These are phyloP conservation scores for Drosophila nigrodunni DNA, from an alignment of 1,140 invertebrate genomes.

Conservation along the genomic window DNA sequence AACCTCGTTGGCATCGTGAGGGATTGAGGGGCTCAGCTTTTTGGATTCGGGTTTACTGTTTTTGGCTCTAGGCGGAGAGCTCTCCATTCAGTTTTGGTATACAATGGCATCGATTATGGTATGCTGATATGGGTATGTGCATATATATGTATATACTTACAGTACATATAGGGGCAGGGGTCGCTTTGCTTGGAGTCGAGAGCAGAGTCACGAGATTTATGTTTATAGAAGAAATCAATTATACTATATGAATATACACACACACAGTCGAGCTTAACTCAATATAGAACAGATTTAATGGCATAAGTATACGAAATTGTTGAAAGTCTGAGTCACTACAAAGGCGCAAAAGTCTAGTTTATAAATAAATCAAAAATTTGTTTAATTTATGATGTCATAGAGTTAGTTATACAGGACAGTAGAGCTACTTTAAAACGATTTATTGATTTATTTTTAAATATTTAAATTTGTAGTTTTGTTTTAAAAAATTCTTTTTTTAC, in stretches of 20 bases:
- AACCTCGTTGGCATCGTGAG: slow-evolving; percentile 26
- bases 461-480: no score
- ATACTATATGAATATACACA: slow-evolving; percentile 27
- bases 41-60: slow-evolving; percentile 34
- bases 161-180: slow-evolving; percentile 33
- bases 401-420: no score
- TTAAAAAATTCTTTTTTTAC: not conserved
- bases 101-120: slow-evolving; percentile 72
- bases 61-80: slow-evolving; percentile 59
- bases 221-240: slow-evolving; percentile 52
- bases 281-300: slow-evolving; percentile 24
- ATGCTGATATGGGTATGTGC: slow-evolving; percentile 12
- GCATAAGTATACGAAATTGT: slow-evolving; percentile 21
- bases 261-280: slow-evolving; percentile 4
- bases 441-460: no score
- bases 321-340: slow-evolving; percentile 43
- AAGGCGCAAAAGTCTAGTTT: not conserved
- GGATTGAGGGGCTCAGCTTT: slow-evolving; percentile 7
- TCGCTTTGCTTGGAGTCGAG: slow-evolving; percentile 27
- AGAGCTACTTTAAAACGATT: no score
- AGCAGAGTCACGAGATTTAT: slow-evolving; percentile 48
- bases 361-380: no score
- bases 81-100: slow-evolving; percentile 61
- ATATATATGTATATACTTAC: no score
- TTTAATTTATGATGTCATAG: no score